Evolutionary conservation across 2,888 invertebrate genomes (phyloP).

Genomic region (Chymomyza caudatula): DNA sequence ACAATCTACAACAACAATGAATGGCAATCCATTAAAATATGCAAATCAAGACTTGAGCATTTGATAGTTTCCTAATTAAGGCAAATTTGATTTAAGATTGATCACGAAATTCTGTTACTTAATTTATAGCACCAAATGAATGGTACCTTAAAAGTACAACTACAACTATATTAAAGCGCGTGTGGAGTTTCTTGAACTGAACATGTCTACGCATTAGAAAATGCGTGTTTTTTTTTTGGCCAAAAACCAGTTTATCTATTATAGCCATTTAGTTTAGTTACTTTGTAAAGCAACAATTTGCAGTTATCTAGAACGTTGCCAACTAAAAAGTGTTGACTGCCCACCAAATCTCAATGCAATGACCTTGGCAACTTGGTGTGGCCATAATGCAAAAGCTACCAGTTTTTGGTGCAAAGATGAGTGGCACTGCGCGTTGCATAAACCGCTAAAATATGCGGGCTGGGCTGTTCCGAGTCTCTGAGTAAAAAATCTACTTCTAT

Average conservation of each 20-base stretch:
- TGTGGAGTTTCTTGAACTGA: too few species aligned
- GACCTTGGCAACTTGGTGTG: neutral
- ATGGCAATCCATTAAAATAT: neutral
- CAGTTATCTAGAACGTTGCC: neutral
- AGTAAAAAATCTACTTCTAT: slow-evolving; percentile 16
- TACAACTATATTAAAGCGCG: neutral
- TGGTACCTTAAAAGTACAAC: neutral
- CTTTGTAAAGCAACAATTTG: neutral
- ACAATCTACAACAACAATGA: neutral
- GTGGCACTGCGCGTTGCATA: neutral
- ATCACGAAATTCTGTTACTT: neutral
- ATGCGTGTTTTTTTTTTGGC: neutral
- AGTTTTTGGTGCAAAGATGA: slow-evolving; percentile 23
- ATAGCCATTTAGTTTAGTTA: neutral
- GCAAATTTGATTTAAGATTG: neutral
- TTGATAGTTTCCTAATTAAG: slow-evolving; percentile 36
- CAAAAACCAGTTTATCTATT: neutral
- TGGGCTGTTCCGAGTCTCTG: slow-evolving; percentile 6
- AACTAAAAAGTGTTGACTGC: neutral
- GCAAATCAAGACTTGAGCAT: neutral
- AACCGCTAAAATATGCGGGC: slow-evolving; percentile 39
- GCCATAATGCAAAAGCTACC: slow-evolving; percentile 27
- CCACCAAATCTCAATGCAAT: neutral
- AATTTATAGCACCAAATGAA: neutral
- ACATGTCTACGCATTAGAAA: neutral